Conservation (phyloP, 2,797 vertebrate genomes). For the Crocodylus rhombifer region DNA sequence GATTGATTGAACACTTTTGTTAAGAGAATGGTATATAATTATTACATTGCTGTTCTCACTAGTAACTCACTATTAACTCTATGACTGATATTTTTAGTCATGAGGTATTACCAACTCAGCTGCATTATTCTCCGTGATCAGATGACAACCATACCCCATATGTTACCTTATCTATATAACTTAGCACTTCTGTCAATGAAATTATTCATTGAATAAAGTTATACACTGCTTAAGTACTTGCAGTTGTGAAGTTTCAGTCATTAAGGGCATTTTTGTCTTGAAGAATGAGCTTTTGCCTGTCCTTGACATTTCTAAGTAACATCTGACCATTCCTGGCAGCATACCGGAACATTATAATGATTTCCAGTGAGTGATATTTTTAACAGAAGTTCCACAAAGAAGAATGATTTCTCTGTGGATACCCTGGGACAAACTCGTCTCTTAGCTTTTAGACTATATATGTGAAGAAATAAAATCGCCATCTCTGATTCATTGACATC, state of each 20-base stretch:
- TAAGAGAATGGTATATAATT: background rate
- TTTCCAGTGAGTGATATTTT: background rate
- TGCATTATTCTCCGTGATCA: background rate
- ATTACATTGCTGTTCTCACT: background rate
- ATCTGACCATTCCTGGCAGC: fast-evolving
- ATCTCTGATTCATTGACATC: fast-evolving
- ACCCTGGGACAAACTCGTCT: too few relatives aligned
- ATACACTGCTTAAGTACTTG: background rate
- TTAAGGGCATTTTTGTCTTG: background rate
- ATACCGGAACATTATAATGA: background rate
- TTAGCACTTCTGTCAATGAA: background rate
- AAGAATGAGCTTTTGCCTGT: background rate
- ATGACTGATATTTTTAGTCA: background rate
- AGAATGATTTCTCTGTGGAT: background rate
- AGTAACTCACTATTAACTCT: background rate
- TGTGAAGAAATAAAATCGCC: background rate
- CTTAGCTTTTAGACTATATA: background rate
- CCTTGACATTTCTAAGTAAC: background rate
- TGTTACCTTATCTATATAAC: background rate
- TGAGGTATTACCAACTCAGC: background rate
- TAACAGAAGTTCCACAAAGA: background rate
- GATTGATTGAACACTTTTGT: background rate
- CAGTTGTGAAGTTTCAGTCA: background rate
- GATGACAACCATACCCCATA: background rate
- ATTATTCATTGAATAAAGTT: background rate